phyloP scores from a whole-genome alignment of 30 jellyfish, hydroid and myxozoan species.

The Aurelia sp. region DNA sequence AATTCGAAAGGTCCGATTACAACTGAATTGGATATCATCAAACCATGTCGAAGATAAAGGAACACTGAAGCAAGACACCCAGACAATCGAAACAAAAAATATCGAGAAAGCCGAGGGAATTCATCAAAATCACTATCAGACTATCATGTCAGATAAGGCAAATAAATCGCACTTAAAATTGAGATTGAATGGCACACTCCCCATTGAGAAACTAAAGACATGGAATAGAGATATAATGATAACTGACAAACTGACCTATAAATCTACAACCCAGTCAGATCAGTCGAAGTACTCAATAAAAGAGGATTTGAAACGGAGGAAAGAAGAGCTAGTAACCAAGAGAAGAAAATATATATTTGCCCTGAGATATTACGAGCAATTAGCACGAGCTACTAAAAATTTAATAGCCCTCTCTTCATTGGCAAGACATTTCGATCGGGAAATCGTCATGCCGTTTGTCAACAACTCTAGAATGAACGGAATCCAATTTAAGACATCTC shows the following conservation, averaged over 20 bases:
- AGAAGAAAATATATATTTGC: constrained; percentile 69
- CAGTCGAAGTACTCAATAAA: background rate
- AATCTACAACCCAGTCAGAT: background rate
- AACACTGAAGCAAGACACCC: background rate
- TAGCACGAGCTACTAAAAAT: constrained; percentile 88
- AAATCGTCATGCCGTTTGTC: constrained; percentile 88
- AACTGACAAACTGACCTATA: background rate
- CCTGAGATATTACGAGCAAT: constrained; percentile 90
- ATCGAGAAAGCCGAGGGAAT: background rate
- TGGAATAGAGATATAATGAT: constrained; percentile 1
- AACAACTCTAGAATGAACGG: constrained; percentile 95
- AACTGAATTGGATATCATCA: constrained; percentile 42
- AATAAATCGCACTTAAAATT: background rate
- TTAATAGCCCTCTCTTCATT: constrained; percentile 85
- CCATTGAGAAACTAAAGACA: background rate
- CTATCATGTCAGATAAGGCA: constrained; percentile 12
- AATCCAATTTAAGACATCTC: constrained; percentile 52
- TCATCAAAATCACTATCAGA: too few species aligned
- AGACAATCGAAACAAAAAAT: background rate
- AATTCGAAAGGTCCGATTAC: constrained; percentile 27
- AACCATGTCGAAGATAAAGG: background rate
- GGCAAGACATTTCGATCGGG: constrained; percentile 79
- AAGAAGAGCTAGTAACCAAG: background rate
- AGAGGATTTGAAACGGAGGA: constrained; percentile 11
- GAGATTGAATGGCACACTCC: background rate